These are phyloP conservation scores for Adoxophyes honmai DNA, from an alignment of 1,140 invertebrate genomes.

Conservation along the genomic window DNA sequence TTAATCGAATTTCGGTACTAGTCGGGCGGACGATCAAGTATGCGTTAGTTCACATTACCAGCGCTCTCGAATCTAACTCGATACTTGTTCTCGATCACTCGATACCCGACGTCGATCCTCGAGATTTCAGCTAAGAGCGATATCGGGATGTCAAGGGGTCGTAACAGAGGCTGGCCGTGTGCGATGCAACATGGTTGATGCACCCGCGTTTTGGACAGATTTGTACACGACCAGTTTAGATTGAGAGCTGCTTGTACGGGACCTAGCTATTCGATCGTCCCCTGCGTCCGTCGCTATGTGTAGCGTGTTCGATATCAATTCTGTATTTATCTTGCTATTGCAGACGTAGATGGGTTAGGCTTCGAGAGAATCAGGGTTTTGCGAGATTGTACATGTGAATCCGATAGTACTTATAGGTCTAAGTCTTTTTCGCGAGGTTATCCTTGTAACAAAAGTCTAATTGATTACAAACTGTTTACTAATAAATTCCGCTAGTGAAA, in stretches of 20 bases:
- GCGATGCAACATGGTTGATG: slow-evolving; percentile 25
- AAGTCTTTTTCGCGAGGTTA: no score
- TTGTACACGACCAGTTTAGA: background rate
- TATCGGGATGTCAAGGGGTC: slow-evolving; percentile 42
- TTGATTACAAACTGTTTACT: no score
- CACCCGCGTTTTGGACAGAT: slow-evolving; percentile 26
- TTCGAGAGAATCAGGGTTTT: background rate
- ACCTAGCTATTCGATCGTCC: slow-evolving; percentile 1
- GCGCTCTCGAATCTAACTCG: slow-evolving; percentile 43
- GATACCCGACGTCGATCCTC: slow-evolving; percentile 46
- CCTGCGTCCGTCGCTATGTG: background rate
- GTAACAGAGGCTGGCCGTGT: slow-evolving; percentile 30
- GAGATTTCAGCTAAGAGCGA: slow-evolving; percentile 51
- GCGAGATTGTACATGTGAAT: no score
- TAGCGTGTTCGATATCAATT: slow-evolving; percentile 9
- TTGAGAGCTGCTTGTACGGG: background rate
- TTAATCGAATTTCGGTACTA: slow-evolving; percentile 64
- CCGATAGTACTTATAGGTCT: no score
- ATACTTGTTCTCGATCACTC: slow-evolving; percentile 51
- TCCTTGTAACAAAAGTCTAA: no score
- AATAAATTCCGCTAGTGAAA: no score
- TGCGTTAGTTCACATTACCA: slow-evolving; percentile 57
- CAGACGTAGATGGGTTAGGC: slow-evolving; percentile 1
- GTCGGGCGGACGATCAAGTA: slow-evolving; percentile 45
- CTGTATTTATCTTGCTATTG: slow-evolving; percentile 6